A percentile compares a stretch with the other conserved stretches of the same genome.
phyloP scores from a whole-genome alignment of 37 sponge, comb jelly and placozoan species.

The Beroe ovata region DNA sequence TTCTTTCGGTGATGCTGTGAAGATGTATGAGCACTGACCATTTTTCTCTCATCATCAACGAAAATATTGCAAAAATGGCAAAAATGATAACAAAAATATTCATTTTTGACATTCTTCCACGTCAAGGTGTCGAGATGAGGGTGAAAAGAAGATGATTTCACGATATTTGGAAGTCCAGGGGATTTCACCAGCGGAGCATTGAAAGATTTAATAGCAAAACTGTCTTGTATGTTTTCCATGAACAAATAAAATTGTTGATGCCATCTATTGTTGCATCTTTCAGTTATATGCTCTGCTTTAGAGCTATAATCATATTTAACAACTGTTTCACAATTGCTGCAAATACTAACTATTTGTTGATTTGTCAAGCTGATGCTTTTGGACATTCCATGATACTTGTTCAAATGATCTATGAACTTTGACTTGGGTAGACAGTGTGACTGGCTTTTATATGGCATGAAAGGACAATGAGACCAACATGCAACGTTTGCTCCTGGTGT shows the following conservation, averaged over 20 bases:
- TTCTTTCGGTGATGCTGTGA: background rate
- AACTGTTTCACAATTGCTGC: constrained; percentile 27
- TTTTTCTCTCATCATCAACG: background rate
- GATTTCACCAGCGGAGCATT: constrained; percentile 58
- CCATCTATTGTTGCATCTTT: constrained; percentile 8
- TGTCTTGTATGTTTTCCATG: constrained; percentile 38
- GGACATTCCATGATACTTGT: background rate
- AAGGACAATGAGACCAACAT: constrained; percentile 45
- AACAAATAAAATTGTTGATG: constrained; percentile 20
- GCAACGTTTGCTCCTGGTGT: background rate
- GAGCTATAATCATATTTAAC: background rate
- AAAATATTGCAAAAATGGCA: constrained; percentile 26
- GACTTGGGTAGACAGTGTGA: background rate
- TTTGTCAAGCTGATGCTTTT: background rate
- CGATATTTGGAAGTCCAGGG: background rate
- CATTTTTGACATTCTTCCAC: constrained; percentile 37
- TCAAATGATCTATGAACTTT: constrained; percentile 40
- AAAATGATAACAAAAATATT: constrained; percentile 45
- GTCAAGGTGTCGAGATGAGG: constrained; percentile 30
- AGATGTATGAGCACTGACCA: background rate
- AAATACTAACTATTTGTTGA: constrained; percentile 46
- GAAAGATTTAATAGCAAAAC: background rate
- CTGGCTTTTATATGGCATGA: background rate
- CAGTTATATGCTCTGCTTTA: constrained; percentile 5
- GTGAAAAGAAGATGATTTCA: background rate